Base-by-base conservation (phyloP, 2,797 vertebrate species). In the Rallus crepitans region DNA sequence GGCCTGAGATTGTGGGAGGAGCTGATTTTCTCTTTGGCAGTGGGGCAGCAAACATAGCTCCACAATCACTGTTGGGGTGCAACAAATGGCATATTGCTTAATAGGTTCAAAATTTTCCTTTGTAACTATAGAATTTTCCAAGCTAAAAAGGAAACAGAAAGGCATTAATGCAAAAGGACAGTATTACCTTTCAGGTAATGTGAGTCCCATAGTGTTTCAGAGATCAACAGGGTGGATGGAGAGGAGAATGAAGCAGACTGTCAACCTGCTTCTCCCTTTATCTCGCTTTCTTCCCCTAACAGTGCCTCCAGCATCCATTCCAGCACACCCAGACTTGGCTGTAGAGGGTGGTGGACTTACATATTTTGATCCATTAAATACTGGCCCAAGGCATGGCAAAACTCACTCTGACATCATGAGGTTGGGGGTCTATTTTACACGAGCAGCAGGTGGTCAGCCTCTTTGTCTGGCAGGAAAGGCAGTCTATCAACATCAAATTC, bases 401-500 rank as follows among this genome's bases (percentile, higher is more conserved):
- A 96, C 63, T 82, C 66, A 23, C n/a, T 82, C 39, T 89, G 88
- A 87, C 83, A 90, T 73, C 86, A 70, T 80, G 88, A 96, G 81
- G n/a, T 77, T 96, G 92, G 83, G 73, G 39, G 56, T 84, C 87
- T 94, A 82, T 96, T 94, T 95, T 64, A 77, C 35, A 73, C 9
- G 3, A 89, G 71, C 91, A 94, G 94, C 91, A 94, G 91, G 93
- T 0, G n/a, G 73, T 76, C 31, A 1, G 24, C 28, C 47, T 88
- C 85, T 90, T 94, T 94, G 95, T 95, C 56, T 72, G 64, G 18
- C 28, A 94, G 77, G 66, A 93, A 60, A 83, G 80, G 65, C 91
- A 93, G 93, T 19, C 76, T 60, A 79, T 90, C 94, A 53, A 48
- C 80, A 82, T 70, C 56, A 64, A 93, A 90, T 96, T 96, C 95